Evolutionary conservation across 2,113 vertebrate genomes (phyloP).

Genomic region (Cyprinodon tularosa): DNA sequence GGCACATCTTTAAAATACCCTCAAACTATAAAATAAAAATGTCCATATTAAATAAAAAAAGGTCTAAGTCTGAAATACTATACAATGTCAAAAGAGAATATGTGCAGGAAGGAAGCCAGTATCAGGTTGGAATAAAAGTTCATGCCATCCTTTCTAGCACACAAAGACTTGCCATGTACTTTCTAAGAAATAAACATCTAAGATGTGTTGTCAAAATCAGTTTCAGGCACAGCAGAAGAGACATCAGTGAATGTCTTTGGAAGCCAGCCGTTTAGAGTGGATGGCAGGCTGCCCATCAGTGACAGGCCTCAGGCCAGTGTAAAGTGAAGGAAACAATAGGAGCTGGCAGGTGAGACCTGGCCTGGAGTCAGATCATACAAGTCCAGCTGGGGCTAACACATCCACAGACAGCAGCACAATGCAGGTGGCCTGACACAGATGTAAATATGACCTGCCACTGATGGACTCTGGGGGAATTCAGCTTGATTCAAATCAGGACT

Average conservation of each 20-base stretch:
- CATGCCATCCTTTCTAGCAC: slow-evolving; percentile 4
- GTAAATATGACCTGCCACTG: slow-evolving; percentile 71
- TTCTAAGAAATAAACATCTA: slow-evolving; percentile 51
- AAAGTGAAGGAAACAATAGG: slow-evolving; percentile 62
- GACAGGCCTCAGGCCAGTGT: slow-evolving; percentile 71
- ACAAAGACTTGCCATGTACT: slow-evolving; percentile 33
- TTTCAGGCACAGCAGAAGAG: slow-evolving; percentile 56
- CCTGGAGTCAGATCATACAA: slow-evolving; percentile 74
- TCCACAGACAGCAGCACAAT: slow-evolving; percentile 59
- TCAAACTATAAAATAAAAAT: background rate
- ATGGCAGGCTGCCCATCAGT: slow-evolving; percentile 74
- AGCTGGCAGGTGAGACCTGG: slow-evolving; percentile 79
- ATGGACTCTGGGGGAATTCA: slow-evolving; percentile 55
- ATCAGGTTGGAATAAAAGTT: background rate
- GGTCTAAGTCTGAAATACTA: background rate
- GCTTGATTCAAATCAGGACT: slow-evolving; percentile 55
- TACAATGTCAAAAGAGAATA: background rate
- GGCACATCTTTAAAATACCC: background rate
- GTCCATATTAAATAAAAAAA: background rate
- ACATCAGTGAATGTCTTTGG: slow-evolving; percentile 62
- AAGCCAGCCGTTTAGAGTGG: slow-evolving; percentile 69
- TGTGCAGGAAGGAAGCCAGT: background rate
- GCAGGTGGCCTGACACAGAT: slow-evolving; percentile 73
- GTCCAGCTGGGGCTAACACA: slow-evolving; percentile 73
- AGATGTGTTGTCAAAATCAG: slow-evolving; percentile 64